A percentile compares a stretch with the other conserved stretches of the same genome.
Evolutionary conservation across 2,113 vertebrate genomes (phyloP).

Genomic region (Tenrec ecaudatus): DNA sequence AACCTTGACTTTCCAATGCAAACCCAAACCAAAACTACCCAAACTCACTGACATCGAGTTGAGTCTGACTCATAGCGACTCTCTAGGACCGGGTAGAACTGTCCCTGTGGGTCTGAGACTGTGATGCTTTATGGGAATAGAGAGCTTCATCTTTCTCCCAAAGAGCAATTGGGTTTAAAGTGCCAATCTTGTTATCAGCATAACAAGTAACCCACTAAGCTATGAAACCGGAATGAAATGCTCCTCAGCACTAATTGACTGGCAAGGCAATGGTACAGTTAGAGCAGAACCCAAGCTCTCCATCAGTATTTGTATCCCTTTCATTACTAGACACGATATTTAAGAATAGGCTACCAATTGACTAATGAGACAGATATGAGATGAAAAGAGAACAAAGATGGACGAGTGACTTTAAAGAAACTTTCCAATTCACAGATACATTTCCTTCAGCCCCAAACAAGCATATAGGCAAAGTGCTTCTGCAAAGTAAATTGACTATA

Average conservation of each 20-base stretch:
- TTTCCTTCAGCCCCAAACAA: conserved; percentile 4
- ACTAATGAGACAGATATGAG: background rate
- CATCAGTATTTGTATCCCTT: background rate
- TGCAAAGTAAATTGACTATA: conserved; percentile 31
- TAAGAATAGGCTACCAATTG: background rate
- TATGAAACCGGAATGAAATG: conserved; percentile 41
- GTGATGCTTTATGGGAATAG: no score
- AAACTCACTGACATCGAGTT: no score
- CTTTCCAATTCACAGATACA: background rate
- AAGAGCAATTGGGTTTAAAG: no score
- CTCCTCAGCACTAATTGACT: background rate
- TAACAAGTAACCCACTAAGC: background rate
- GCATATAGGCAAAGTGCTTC: conserved; percentile 42
- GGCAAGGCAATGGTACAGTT: conserved; percentile 17
- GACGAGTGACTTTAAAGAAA: background rate
- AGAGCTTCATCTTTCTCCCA: no score
- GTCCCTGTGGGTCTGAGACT: no score
- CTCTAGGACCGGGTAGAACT: no score
- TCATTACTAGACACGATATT: background rate
- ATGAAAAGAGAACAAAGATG: conserved; percentile 13
- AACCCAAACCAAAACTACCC: background rate
- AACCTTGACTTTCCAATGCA: conserved; percentile 47
- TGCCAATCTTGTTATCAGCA: no score
- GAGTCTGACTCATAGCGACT: no score
- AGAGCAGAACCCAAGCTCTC: background rate